Percentiles rank a stretch among this genome's conserved stretches.
Conservation (phyloP, 2,113 vertebrate genomes). For the Phalacrocorax aristotelis region DNA sequence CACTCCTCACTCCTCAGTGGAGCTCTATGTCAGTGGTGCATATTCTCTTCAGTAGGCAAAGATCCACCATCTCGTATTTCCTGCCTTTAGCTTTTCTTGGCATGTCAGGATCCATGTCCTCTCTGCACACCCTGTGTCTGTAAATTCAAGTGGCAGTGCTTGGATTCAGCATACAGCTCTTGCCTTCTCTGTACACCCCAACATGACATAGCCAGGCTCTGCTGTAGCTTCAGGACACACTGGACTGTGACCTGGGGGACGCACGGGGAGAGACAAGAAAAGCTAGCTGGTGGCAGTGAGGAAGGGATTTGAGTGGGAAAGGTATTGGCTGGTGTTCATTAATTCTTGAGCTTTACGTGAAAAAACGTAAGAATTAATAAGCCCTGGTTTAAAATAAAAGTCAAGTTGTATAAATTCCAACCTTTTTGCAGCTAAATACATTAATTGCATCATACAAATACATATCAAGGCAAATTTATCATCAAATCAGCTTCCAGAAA, state of each 20-base stretch:
- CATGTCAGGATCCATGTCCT: not conserved
- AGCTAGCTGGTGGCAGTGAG: not conserved
- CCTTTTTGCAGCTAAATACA: not conserved
- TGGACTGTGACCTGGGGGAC: too few relatives aligned
- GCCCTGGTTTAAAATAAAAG: not conserved
- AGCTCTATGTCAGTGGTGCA: not conserved
- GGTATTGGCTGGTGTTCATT: not conserved
- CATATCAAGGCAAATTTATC: conserved; percentile 18
- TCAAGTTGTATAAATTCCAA: not conserved
- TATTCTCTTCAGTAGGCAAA: not conserved
- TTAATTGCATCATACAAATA: conserved; percentile 16
- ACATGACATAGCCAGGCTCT: not conserved
- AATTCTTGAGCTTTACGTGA: not conserved
- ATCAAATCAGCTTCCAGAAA: conserved; percentile 31
- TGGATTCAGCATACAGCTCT: not conserved
- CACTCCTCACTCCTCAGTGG: not conserved
- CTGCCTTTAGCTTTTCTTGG: not conserved
- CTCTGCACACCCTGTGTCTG: not conserved
- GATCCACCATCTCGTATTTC: not conserved
- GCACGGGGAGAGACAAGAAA: fast-evolving
- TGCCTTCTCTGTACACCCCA: not conserved
- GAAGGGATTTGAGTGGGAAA: too few relatives aligned
- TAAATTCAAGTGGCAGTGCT: not conserved
- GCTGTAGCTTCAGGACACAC: not conserved
- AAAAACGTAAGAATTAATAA: not conserved